These are phyloP conservation scores for Panthera leo DNA, from an alignment of 2,113 vertebrate genomes.

Conservation along the genomic window DNA sequence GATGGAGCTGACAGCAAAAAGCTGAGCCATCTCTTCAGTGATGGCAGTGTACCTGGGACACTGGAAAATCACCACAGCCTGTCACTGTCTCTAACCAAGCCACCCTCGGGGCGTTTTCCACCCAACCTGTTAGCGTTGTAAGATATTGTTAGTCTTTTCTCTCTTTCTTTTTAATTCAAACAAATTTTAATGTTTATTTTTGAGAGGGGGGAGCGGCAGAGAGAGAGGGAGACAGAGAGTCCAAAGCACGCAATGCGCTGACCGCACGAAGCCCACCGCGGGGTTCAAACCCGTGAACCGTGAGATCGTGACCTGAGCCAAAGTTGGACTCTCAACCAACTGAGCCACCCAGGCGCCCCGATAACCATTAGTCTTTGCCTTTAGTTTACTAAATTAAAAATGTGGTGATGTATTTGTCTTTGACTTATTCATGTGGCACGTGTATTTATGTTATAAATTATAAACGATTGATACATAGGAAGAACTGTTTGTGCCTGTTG, in stretches of 20 bases:
- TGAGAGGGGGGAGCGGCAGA: too few relatives aligned
- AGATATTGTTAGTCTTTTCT: background rate
- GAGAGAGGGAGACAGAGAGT: too few relatives aligned
- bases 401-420: background rate
- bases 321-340: too few relatives aligned
- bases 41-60: background rate
- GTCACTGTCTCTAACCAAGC: background rate
- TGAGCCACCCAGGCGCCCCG: too few relatives aligned
- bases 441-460: background rate
- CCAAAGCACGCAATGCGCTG: too few relatives aligned
- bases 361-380: background rate
- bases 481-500: background rate
- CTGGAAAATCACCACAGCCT: background rate
- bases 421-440: background rate
- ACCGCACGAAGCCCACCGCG: too few relatives aligned
- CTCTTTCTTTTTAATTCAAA: too few relatives aligned
- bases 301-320: too few relatives aligned
- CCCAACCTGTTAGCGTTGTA: too few relatives aligned
- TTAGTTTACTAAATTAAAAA: background rate
- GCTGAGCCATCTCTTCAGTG: background rate
- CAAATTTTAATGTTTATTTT: too few relatives aligned
- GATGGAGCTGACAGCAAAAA: too few relatives aligned
- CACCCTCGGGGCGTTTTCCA: rapidly evolving
- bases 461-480: background rate
- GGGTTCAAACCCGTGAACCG: too few relatives aligned